Evolutionary conservation across 2,797 vertebrate species (phyloP).

Genomic region (Calcarius lapponicus): DNA sequence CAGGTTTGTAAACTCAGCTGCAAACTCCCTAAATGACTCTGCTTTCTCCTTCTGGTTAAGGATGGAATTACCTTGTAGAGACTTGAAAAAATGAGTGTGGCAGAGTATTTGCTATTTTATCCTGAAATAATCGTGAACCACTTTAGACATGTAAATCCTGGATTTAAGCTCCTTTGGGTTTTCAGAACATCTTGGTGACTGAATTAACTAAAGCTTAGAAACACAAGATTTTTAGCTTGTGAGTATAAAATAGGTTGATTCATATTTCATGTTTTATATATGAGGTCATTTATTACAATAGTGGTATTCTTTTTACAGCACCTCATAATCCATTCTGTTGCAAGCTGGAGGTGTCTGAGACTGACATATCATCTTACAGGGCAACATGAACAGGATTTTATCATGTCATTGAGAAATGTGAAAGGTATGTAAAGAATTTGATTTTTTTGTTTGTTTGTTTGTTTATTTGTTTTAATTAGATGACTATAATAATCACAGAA

Average conservation of each 20-base stretch:
- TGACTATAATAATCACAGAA: not conserved
- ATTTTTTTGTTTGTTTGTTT: not conserved
- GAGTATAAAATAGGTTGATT: not conserved
- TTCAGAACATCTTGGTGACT: not conserved
- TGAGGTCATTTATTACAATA: not conserved
- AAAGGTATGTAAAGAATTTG: not conserved
- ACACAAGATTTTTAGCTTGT: not conserved
- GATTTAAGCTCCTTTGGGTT: not conserved
- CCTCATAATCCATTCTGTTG: not conserved
- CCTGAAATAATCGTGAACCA: not conserved
- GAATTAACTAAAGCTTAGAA: not conserved
- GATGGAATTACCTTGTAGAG: not conserved
- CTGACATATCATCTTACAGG: not conserved
- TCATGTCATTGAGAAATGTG: not conserved
- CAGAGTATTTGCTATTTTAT: not conserved
- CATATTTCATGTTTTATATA: not conserved
- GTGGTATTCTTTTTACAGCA: not conserved
- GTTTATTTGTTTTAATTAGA: not conserved
- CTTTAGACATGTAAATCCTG: not conserved
- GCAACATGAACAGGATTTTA: not conserved
- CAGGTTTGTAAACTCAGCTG: not conserved
- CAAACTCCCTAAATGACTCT: not conserved
- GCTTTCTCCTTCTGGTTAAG: not conserved
- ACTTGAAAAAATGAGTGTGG: not conserved
- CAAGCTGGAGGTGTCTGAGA: not conserved